Conservation (phyloP, 2,797 vertebrate species). For the Cirrhinus molitorella region DNA sequence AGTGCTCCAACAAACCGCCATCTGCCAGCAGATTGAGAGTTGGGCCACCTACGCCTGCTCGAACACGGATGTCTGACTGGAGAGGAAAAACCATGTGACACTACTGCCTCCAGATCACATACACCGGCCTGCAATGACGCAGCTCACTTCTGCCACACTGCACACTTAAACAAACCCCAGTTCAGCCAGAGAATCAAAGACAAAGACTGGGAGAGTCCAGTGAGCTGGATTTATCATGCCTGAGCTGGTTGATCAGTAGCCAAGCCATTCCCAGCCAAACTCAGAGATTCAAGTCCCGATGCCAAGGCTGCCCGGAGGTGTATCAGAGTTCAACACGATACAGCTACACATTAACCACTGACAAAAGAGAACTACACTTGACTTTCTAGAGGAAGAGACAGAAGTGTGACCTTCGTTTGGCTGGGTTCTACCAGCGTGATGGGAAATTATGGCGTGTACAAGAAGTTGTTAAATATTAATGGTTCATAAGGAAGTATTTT, state of each 20-base stretch:
- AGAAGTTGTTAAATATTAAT: constrained; percentile 34
- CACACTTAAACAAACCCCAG: constrained; percentile 26
- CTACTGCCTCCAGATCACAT: constrained; percentile 40
- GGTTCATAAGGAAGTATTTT: constrained; percentile 29
- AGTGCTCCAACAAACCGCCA: constrained; percentile 59
- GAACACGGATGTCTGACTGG: constrained; percentile 46
- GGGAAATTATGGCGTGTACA: constrained; percentile 10
- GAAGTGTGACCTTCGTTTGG: constrained; percentile 46
- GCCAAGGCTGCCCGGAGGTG: constrained; percentile 53
- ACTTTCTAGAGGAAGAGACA: constrained; percentile 55
- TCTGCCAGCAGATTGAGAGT: constrained; percentile 53
- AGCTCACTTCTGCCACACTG: constrained; percentile 16
- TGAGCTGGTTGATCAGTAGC: constrained; percentile 64
- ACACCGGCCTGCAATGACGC: constrained; percentile 31
- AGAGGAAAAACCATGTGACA: constrained; percentile 38
- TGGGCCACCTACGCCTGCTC: constrained; percentile 52
- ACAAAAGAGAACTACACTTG: constrained; percentile 55
- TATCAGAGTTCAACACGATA: constrained; percentile 62
- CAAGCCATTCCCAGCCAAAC: constrained; percentile 61
- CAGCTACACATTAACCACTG: constrained; percentile 70
- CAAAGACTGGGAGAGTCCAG: constrained; percentile 15
- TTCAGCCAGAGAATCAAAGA: constrained; percentile 6
- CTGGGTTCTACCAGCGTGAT: background rate
- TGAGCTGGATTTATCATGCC: constrained; percentile 54
- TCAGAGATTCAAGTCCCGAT: constrained; percentile 43